phyloP scores from a whole-genome alignment of 2,797 vertebrate species.

The Choloepus didactylus region DNA sequence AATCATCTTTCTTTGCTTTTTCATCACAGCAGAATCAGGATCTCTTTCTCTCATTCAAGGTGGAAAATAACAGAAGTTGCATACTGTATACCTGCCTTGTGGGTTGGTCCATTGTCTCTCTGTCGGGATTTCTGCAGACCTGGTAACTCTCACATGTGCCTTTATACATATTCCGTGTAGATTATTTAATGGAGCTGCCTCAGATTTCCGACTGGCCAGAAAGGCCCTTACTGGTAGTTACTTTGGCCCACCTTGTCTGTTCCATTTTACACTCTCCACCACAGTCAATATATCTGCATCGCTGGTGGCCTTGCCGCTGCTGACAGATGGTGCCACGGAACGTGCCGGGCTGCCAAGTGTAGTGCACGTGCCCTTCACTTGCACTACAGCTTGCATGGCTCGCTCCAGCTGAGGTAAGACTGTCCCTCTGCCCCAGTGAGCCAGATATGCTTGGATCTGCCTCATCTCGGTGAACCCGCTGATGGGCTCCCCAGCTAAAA shows the following conservation, averaged over 20 bases:
- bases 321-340: neutral
- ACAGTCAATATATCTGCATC: neutral
- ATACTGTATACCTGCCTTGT: conserved; percentile 81
- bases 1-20: conserved; percentile 80
- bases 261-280: conserved; percentile 16
- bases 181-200: conserved; percentile 84
- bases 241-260: conserved; percentile 62
- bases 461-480: neutral
- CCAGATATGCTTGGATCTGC: too few relatives aligned
- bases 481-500: accelerated
- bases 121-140: conserved; percentile 81
- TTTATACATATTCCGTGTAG: conserved; percentile 87
- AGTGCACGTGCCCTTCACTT: neutral
- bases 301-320: neutral
- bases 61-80: conserved; percentile 14
- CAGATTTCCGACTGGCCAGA: conserved; percentile 79
- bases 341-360: neutral
- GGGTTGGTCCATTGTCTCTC: conserved; percentile 66
- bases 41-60: conserved; percentile 55
- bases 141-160: conserved; percentile 89
- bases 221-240: conserved; percentile 57
- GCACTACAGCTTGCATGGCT: too few relatives aligned
- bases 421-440: too few relatives aligned
- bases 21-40: conserved; percentile 81
- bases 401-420: too few relatives aligned